Evolutionary conservation across 2,888 invertebrate genomes (phyloP), one percentile per base, ranked within the genome.

Genomic region (Perizoma affinitatum): DNA sequence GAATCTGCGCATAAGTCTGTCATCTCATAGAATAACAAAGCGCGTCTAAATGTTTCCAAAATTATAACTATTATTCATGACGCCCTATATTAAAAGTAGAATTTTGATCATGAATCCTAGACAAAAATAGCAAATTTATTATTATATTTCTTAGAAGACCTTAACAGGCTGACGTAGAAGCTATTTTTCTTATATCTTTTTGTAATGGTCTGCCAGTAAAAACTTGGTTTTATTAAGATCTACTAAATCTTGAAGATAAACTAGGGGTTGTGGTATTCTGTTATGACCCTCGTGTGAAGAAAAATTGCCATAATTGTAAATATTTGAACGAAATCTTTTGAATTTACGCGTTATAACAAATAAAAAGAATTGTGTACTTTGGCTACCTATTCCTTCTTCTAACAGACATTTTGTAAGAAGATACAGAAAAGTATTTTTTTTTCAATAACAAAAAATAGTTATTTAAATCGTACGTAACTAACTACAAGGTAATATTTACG

Each of bases 201-300:
- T 3, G 10, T 5, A 5, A 7, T 7, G 4, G 5, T 36, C 38
- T 4, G 38, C 9, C 34, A 49, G 54, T 38, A 5, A 10, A n/a
- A 4, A 38, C 4, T 41, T 67, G 63, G 63, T 47, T 55, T 22
- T 50, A 54, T 56, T 71, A 65, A 67, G 74, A 72, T 73, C 70
- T 71, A 78, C 72, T 83, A 82, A 81, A 83, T 84, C 76, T 79
- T 65, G 70, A 65, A 72, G 69, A 72, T 75, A 78, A 79, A 74
- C 71, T 69, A 71, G 69, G 74, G 77, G 72, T 71, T 71, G 77
- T 70, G 71, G 72, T 75, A 73, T 71, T 75, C 75, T 74, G 80
- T 80, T 74, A 78, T 74, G 71, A 53, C 68, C 68, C 66, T 71
- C 68, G 68, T 72, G 70, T 72, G 79, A 75, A 76, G 80, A 82